Evolutionary conservation across 2,888 invertebrate genomes (phyloP).

Genomic region (Tenthredo notha): DNA sequence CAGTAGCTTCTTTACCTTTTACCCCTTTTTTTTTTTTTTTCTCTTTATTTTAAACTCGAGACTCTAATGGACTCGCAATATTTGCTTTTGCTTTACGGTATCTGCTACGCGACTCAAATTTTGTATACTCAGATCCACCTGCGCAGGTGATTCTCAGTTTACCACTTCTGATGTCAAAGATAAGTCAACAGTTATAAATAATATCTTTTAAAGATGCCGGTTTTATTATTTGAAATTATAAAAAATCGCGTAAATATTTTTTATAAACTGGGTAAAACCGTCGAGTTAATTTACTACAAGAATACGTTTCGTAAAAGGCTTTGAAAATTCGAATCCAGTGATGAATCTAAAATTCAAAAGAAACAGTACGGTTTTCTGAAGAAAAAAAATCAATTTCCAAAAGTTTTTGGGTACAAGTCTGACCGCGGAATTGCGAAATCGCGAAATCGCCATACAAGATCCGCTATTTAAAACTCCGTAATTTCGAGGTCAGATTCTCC

Average conservation of each 20-base stretch:
- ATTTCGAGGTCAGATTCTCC: not conserved
- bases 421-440: not conserved
- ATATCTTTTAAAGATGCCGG: not conserved
- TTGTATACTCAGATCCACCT: not conserved
- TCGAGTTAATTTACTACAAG: not conserved
- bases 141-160: constrained; percentile 3
- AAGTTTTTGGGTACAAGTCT: not conserved
- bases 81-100: constrained; percentile 16
- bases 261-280: not conserved
- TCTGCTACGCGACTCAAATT: not conserved
- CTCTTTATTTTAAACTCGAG: not conserved
- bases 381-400: not conserved
- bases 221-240: not conserved
- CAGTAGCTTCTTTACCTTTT: not conserved
- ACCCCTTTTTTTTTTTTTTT: not conserved
- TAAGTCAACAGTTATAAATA: not conserved
- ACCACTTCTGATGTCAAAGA: not conserved
- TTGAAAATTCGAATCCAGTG: not conserved
- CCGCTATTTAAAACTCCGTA: not conserved
- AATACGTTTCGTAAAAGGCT: not conserved
- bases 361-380: not conserved
- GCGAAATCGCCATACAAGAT: too few relatives aligned
- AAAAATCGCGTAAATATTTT: not conserved
- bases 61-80: constrained; percentile 33
- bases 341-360: not conserved